phyloP scores from a whole-genome alignment of 2,888 invertebrate species.

The Arctia plantaginis region DNA sequence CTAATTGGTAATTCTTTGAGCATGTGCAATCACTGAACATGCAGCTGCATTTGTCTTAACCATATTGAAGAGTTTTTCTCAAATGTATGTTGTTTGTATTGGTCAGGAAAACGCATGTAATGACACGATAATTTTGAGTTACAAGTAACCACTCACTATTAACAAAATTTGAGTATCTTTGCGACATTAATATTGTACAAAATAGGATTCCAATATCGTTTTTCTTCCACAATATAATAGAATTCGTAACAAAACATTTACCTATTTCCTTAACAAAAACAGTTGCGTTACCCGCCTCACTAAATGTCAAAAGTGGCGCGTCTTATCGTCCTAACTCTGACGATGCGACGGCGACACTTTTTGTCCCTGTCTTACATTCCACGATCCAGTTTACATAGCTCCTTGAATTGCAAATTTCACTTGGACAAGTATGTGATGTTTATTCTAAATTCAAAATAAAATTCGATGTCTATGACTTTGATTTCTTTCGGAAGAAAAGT shows the following conservation, averaged over 20 bases:
- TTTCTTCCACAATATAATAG: not conserved
- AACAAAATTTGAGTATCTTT: not conserved
- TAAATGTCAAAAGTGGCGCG: slow-evolving; percentile 46
- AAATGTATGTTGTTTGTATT: too few species aligned
- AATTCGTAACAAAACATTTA: slow-evolving; percentile 17
- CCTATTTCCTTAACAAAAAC: slow-evolving; percentile 36
- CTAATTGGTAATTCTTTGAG: too few species aligned
- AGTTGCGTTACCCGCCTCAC: slow-evolving; percentile 45
- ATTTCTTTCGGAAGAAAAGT: slow-evolving; percentile 1
- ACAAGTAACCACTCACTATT: too few species aligned
- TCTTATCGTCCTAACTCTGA: slow-evolving; percentile 43
- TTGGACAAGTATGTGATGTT: slow-evolving; percentile 52
- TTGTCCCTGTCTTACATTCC: slow-evolving; percentile 44
- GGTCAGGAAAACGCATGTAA: too few species aligned
- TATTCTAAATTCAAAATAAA: slow-evolving; percentile 28
- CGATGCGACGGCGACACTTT: slow-evolving; percentile 50
- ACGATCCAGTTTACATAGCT: slow-evolving; percentile 50
- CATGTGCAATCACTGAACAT: too few species aligned
- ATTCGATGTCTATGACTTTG: not conserved
- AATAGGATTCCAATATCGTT: not conserved
- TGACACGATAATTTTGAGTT: too few species aligned
- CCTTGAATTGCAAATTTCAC: slow-evolving; percentile 74
- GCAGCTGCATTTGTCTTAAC: too few species aligned
- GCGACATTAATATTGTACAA: not conserved
- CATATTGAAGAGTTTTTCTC: too few species aligned